A percentile compares a stretch with the other conserved stretches of the same genome.
Evolutionary conservation across 2,888 invertebrate species (phyloP).

Genomic region (Cynaeus angustus): DNA sequence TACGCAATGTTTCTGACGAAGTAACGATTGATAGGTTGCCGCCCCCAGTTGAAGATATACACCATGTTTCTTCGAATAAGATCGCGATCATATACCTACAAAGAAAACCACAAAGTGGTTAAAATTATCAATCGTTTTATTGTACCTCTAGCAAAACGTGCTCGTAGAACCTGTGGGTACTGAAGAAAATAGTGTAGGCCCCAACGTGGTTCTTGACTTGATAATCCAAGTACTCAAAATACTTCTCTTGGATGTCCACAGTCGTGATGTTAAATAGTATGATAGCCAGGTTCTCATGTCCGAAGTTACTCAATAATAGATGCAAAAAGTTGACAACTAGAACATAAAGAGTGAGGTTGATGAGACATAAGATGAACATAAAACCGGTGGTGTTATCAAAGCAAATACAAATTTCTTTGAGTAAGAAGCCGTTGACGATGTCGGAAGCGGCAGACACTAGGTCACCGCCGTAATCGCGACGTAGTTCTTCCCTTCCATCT

Average conservation of each 20-base stretch:
- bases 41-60: constrained; percentile 82
- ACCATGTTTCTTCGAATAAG: constrained; percentile 77
- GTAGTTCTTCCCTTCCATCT: constrained; percentile 56
- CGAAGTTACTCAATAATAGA: constrained; percentile 58
- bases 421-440: constrained; percentile 66
- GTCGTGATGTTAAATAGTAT: constrained; percentile 66
- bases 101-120: constrained; percentile 2
- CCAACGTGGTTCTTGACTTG: constrained; percentile 74
- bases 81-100: constrained; percentile 72
- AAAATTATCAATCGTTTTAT: neutral
- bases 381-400: constrained; percentile 66
- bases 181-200: constrained; percentile 74
- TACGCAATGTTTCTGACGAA: constrained; percentile 75
- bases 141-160: constrained; percentile 74
- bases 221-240: constrained; percentile 72
- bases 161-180: constrained; percentile 75
- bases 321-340: constrained; percentile 63
- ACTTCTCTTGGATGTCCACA: constrained; percentile 70
- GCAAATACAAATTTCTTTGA: constrained; percentile 63
- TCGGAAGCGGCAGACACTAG: constrained; percentile 66
- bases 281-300: constrained; percentile 60
- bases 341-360: constrained; percentile 34
- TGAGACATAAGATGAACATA: neutral
- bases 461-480: constrained; percentile 64
- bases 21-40: constrained; percentile 72